Evolutionary conservation across 2,797 vertebrate species (phyloP), one percentile per base, ranked within the genome.

Genomic region (Leptodactylus fallax): DNA sequence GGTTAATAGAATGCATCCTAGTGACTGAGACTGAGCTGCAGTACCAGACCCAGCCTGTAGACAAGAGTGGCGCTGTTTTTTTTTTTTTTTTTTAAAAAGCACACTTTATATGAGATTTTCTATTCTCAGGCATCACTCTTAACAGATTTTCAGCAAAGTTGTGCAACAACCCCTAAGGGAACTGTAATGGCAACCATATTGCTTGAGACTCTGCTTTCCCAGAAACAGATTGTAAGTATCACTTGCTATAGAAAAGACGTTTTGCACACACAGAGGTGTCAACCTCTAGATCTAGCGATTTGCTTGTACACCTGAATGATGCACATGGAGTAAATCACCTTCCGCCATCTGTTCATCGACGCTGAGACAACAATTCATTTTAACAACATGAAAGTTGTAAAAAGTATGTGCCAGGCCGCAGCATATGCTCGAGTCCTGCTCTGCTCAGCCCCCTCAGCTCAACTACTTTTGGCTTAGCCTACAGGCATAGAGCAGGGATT

Each of bases 381-480:
- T 47, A 23, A 67, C 45, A 53, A 69, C 47, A 27, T 82, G 47
- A 82, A 82, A 74, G 69, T 74, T 74, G 36, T 58, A 76, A 49
- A 49, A 45, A 61, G 58, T 51, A 27, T 11, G 7, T 63, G 58
- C 72, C 83, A 85, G 83, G 45, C 9, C 6, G 65, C 51, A 21
- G 51, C 71, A 63, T 77, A 85, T 85, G 83, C 60, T 85, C 45
- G 11, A 19, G 36, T 17, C 45, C 4, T 6, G 83, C 27, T 12
- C 27, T 27, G 16, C 16, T 47, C 27, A 11, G 72, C 47, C 56
- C 21, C 14, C 55, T 63, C 71, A 36, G 36, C 55, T 51, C 14
- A 23, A 61, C 58, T 63, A 85, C 12, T 53, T 53, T 17, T 76
- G 45, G 56, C 71, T 63, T 45, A 7, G 69, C 25, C 51, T 60